These are phyloP conservation scores for Thalassarche chlororhynchos DNA, from an alignment of 2,113 vertebrate species.

Conservation along the genomic window DNA sequence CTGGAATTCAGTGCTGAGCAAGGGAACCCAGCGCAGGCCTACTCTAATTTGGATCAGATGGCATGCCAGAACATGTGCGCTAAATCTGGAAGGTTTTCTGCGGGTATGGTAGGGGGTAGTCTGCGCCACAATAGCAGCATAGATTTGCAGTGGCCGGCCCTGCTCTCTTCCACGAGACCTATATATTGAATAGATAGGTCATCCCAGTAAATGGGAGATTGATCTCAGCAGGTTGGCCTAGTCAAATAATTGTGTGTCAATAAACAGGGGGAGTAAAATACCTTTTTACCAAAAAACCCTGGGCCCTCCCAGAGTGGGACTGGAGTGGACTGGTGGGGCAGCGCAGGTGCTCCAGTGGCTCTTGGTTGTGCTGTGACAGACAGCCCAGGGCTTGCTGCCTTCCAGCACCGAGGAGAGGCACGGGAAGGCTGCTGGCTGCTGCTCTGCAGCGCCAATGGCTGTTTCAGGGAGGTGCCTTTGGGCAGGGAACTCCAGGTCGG, in stretches of 20 bases:
- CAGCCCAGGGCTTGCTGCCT: neutral
- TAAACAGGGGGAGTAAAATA: neutral
- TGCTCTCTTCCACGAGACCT: neutral
- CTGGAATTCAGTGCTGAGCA: slow-evolving; percentile 44
- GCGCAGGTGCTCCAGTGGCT: fast-evolving
- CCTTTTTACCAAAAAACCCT: neutral
- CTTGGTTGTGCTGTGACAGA: no score
- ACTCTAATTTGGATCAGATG: slow-evolving; percentile 58
- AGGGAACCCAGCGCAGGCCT: neutral
- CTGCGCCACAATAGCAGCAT: neutral
- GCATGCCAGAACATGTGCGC: neutral
- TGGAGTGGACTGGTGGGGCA: no score
- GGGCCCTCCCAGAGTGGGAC: neutral
- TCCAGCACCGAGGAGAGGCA: fast-evolving
- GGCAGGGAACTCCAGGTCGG: neutral
- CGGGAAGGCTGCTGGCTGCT: no score
- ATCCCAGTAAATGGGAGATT: neutral
- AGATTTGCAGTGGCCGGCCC: neutral
- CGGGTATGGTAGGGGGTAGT: neutral
- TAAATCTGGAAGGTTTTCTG: neutral
- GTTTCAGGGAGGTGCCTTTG: neutral
- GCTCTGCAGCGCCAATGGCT: neutral
- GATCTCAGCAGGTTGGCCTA: neutral
- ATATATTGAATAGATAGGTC: fast-evolving
- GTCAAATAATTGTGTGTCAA: neutral